These are phyloP conservation scores for Cherax destructor DNA, from an alignment of 1,140 invertebrate species.

Conservation along the genomic window DNA sequence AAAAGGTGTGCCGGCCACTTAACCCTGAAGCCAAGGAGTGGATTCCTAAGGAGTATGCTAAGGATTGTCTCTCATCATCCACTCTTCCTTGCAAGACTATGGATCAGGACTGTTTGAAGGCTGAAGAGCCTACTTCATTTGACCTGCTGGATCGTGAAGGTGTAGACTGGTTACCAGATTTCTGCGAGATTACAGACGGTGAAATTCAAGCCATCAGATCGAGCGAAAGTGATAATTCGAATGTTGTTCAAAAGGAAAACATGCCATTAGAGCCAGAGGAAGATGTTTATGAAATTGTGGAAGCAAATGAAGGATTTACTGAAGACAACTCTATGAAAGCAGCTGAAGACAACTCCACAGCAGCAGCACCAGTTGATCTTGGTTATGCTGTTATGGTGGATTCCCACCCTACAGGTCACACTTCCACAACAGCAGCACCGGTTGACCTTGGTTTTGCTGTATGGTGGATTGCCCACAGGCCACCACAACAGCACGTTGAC, in stretches of 20 bases:
- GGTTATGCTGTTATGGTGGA: not conserved
- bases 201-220: not conserved
- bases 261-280: not conserved
- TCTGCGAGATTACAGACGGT: not conserved
- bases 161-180: not conserved
- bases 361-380: not conserved
- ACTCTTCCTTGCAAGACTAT: not conserved
- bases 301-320: too few relatives aligned
- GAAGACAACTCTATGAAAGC: too few relatives aligned
- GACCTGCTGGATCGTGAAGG: not conserved
- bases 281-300: not conserved
- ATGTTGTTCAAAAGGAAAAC: not conserved
- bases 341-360: not conserved
- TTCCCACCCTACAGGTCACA: not conserved
- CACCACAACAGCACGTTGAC: too few relatives aligned
- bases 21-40: slow-evolving; percentile 5
- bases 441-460: not conserved
- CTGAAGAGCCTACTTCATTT: not conserved
- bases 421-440: not conserved
- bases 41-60: not conserved
- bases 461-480: too few relatives aligned
- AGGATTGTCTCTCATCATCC: not conserved
- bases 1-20: not conserved
- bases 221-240: not conserved
- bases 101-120: not conserved